A percentile compares a stretch with the other conserved stretches of the same genome.
These are phyloP conservation scores for Chionoecetes opilio DNA, from an alignment of 1,140 invertebrate genomes.

Conservation along the genomic window DNA sequence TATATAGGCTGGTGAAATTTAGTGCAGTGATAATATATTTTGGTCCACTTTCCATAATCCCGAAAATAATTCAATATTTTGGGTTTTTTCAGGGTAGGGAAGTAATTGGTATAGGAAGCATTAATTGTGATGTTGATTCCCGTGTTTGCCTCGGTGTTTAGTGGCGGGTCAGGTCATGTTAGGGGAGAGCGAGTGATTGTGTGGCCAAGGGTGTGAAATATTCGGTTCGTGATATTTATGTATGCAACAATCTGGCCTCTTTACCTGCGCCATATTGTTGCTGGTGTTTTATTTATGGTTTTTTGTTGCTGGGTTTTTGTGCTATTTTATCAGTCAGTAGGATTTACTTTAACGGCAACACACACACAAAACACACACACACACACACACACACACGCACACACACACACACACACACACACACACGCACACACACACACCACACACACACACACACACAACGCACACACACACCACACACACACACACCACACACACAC, in stretches of 20 bases:
- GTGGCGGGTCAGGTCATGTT: neutral
- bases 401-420: neutral
- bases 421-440: neutral
- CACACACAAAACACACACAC: too few species aligned
- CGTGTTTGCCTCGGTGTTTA: neutral
- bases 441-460: conserved; percentile 2
- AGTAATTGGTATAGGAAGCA: conserved; percentile 47
- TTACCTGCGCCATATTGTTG: neutral
- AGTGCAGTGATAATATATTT: conserved; percentile 56
- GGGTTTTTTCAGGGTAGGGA: neutral
- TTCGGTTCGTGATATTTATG: neutral
- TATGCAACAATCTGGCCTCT: conserved; percentile 12
- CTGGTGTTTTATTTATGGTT: neutral
- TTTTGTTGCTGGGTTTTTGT: neutral
- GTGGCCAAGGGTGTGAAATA: neutral
- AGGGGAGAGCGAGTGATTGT: neutral
- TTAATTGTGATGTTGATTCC: conserved; percentile 41
- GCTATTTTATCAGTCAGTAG: neutral
- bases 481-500: neutral
- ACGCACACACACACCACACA: conserved; percentile 43
- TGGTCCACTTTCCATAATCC: conserved; percentile 53
- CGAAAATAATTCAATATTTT: conserved; percentile 56
- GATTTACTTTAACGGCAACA: neutral
- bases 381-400: neutral
- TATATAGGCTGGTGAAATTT: neutral